phyloP scores from a whole-genome alignment of 2,888 invertebrate genomes.

The Caprella mutica region DNA sequence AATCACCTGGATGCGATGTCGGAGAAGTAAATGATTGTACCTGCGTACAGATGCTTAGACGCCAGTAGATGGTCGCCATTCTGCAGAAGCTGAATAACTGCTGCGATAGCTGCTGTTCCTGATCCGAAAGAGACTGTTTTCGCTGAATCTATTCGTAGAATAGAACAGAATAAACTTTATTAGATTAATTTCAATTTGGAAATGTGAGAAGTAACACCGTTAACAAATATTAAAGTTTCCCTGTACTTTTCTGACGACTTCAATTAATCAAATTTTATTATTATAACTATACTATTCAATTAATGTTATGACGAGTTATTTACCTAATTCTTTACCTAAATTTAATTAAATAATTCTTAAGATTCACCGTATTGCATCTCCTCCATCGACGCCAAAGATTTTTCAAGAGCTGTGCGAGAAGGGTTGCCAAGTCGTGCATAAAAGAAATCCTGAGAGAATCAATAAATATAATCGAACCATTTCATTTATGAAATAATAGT shows the following conservation, averaged over 20 bases:
- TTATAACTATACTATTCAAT: too few relatives aligned
- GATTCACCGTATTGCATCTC: conserved; percentile 62
- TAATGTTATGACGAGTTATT: too few relatives aligned
- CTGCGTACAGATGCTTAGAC: conserved; percentile 90
- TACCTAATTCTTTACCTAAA: too few relatives aligned
- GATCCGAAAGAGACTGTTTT: conserved; percentile 67
- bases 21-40: conserved; percentile 64
- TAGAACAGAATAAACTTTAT: neutral
- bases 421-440: conserved; percentile 93
- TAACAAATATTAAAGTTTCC: too few relatives aligned
- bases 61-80: conserved; percentile 81
- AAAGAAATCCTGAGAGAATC: conserved; percentile 52
- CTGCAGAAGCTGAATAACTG: conserved; percentile 60
- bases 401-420: conserved; percentile 72
- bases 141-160: too few relatives aligned
- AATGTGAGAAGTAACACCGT: too few relatives aligned
- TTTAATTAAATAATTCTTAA: too few relatives aligned
- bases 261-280: too few relatives aligned
- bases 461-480: too few relatives aligned
- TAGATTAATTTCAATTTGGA: too few relatives aligned
- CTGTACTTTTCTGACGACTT: too few relatives aligned
- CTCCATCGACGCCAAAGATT: conserved; percentile 79
- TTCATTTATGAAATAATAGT: too few relatives aligned
- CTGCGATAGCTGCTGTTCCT: conserved; percentile 75
- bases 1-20: conserved; percentile 43